Evolutionary conservation across 2,113 vertebrate species (phyloP).

Genomic region (Lipotes vexillifer): DNA sequence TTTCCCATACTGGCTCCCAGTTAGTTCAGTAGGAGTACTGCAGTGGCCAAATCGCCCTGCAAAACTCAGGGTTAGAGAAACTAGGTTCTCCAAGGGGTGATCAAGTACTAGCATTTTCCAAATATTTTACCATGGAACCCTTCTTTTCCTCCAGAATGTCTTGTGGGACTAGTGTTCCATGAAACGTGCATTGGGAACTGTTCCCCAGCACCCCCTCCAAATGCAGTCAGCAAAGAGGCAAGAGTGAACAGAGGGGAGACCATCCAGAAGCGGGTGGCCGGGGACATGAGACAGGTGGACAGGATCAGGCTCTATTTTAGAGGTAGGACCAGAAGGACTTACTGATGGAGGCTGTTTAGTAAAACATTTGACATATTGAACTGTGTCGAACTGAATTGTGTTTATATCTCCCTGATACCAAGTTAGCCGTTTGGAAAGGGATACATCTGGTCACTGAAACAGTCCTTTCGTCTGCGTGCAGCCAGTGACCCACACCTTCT

Average conservation of each 20-base stretch:
- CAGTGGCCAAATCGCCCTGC: neutral
- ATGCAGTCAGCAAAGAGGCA: neutral
- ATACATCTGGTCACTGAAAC: neutral
- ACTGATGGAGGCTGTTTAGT: neutral
- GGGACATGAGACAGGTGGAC: neutral
- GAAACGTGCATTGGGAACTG: neutral
- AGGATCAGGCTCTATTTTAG: fast-evolving
- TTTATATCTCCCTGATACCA: neutral
- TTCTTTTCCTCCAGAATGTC: neutral
- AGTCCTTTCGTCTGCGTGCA: neutral
- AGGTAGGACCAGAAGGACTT: neutral
- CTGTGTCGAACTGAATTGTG: neutral
- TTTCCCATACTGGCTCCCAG: neutral
- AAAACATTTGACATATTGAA: neutral
- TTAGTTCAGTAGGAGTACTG: neutral
- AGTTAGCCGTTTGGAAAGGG: neutral
- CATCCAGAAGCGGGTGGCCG: neutral
- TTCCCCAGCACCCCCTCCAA: neutral
- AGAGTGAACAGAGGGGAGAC: neutral
- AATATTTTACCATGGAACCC: neutral
- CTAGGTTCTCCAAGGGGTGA: neutral
- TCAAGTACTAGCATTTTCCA: neutral
- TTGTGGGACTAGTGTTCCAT: neutral
- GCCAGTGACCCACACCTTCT: neutral
- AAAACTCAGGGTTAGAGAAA: neutral